Base-by-base conservation (phyloP, 2,113 vertebrate species). In the Grammomys dolichurus region DNA sequence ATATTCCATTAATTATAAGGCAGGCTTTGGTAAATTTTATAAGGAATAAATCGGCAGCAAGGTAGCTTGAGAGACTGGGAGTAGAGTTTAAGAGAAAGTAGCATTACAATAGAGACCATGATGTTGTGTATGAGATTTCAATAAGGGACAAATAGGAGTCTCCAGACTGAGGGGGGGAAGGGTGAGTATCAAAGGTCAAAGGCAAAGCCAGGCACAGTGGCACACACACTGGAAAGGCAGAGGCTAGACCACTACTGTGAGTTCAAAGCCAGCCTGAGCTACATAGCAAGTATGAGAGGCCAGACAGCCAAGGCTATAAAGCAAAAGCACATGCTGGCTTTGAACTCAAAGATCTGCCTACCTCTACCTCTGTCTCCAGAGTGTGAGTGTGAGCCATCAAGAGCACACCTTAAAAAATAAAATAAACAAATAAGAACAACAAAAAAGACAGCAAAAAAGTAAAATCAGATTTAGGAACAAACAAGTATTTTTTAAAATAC, bases 21-120 rank as follows among this genome's bases (percentile, higher is more conserved):
- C 28, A 72, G 51, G 31, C 54, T 91, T 43, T 93, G 75, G 81
- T 84, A 33, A 87, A 91, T n/a, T 78, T 67, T 72, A 40, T 48
- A 48, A 54, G 40, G 54, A 93, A 94, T 88, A 81, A 88, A 96
- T 89, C 56, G 22, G 20, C 54, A 69, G 28, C 31, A 91, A 89
- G 48, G 26, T 56, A 48, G n/a, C 84, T 31, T 63, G 10, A 93
- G 56, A 93, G 89, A 86, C 26, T 51, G 2, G 60, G 77, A 93
- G n/a, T 36, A 76, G 48, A 26, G 14, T 95, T 89, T 73, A 72
- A 58, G 70, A 73, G 63, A 86, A 73, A 86, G 60, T 43, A 51
- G 75, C 19, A 33, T 43, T 86, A n/a, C 81, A 36, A 36, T 33
- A 51, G 65, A 88, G 56, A 43, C 5, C 1, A 54, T 31, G 19